phyloP scores from a whole-genome alignment of 1,140 invertebrate genomes.

The Drosophila willistoni region DNA sequence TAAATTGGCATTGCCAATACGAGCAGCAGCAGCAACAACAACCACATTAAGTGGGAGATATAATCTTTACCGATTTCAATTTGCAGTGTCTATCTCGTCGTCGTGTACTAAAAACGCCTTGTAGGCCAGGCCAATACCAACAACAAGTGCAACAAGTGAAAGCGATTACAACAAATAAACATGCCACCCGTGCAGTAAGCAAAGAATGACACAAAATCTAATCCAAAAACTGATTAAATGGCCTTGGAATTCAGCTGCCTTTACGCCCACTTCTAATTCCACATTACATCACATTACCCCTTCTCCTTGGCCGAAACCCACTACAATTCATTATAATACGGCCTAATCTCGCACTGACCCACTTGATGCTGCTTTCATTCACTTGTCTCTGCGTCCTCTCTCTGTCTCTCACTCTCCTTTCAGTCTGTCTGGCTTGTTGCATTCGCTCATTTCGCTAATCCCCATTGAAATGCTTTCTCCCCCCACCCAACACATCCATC shows the following conservation, averaged over 20 bases:
- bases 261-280: slow-evolving; percentile 9
- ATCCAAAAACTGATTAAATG: slow-evolving; percentile 22
- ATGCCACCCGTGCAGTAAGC: slow-evolving; percentile 76
- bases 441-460: not conserved
- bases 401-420: not conserved
- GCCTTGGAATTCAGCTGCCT: slow-evolving; percentile 26
- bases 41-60: not conserved
- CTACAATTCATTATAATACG: slow-evolving; percentile 14
- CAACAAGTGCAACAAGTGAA: slow-evolving; percentile 71
- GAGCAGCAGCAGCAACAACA: slow-evolving; percentile 39
- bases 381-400: not conserved
- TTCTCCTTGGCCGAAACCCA: slow-evolving; percentile 14
- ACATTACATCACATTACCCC: slow-evolving; percentile 52
- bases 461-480: slow-evolving; percentile 4
- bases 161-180: slow-evolving; percentile 48
- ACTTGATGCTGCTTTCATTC: slow-evolving; percentile 5
- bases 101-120: slow-evolving; percentile 32
- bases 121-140: slow-evolving; percentile 42
- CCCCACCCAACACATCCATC: not conserved
- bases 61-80: slow-evolving; percentile 35
- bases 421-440: not conserved
- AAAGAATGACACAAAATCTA: slow-evolving; percentile 31
- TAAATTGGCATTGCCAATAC: slow-evolving; percentile 8
- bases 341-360: slow-evolving; percentile 14
- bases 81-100: slow-evolving; percentile 53